Conservation (phyloP, 2,888 invertebrate species). For the Protophormia terraenovae region DNA sequence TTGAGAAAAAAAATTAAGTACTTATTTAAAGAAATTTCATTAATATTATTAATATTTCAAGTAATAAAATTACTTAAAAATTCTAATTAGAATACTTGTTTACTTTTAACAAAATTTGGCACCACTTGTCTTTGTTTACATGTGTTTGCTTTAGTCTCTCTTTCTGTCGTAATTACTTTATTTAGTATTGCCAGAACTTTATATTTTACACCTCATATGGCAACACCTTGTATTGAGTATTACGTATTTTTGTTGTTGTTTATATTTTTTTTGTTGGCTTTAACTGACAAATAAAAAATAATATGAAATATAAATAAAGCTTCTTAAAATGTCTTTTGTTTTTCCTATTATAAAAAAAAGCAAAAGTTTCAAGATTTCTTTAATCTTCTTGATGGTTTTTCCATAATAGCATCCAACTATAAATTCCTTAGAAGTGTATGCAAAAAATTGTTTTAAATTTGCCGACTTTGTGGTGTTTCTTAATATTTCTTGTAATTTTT, state of each 20-base stretch:
- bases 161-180: no score
- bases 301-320: slow-evolving; percentile 20
- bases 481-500: not conserved
- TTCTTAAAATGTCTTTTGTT: slow-evolving; percentile 10
- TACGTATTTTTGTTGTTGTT: not conserved
- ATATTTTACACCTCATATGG: not conserved
- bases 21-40: no score
- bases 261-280: not conserved
- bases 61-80: no score
- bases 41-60: no score
- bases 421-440: slow-evolving; percentile 35
- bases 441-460: slow-evolving; percentile 18
- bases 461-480: slow-evolving; percentile 38
- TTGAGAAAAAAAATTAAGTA: no score
- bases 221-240: not conserved
- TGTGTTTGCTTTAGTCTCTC: no score
- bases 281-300: not conserved
- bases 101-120: no score
- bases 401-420: slow-evolving; percentile 4
- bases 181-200: no score
- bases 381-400: slow-evolving; percentile 24
- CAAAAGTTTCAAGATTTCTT: slow-evolving; percentile 39
- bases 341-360: not conserved
- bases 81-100: no score
- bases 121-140: no score